phyloP scores from a whole-genome alignment of 2,888 invertebrate genomes.

The Macrophya annulata region DNA sequence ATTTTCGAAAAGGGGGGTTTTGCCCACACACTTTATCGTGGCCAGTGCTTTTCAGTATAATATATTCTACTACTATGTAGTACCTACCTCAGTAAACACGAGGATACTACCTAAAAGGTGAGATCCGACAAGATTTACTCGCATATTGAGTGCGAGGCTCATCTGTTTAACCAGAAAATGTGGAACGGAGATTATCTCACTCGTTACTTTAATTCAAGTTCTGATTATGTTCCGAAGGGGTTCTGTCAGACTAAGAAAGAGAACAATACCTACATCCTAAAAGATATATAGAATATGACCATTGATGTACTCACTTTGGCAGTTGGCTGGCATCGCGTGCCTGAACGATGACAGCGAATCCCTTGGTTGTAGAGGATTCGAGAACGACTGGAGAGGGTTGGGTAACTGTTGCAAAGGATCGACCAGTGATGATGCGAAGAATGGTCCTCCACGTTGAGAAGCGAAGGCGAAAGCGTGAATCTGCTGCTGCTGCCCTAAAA shows the following conservation, averaged over 20 bases:
- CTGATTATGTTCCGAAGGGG: not conserved
- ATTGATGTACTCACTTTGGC: constrained; percentile 89
- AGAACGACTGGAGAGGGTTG: constrained; percentile 76
- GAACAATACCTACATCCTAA: not conserved
- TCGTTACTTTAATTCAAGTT: not conserved
- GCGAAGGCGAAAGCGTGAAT: constrained; percentile 92
- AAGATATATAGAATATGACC: not conserved
- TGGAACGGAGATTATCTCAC: not conserved
- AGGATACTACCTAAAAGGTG: not conserved
- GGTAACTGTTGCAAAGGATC: constrained; percentile 77
- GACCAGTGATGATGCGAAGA: constrained; percentile 77
- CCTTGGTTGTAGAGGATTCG: constrained; percentile 85
- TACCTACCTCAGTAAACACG: not conserved
- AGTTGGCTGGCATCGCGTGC: constrained; percentile 94
- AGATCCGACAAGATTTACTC: not conserved
- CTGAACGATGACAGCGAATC: constrained; percentile 93
- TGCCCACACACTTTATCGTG: not conserved
- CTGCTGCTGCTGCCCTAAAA: constrained; percentile 97
- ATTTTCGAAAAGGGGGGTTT: constrained; percentile 33
- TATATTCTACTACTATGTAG: not conserved
- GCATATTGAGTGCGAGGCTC: not conserved
- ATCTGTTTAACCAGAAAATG: not conserved
- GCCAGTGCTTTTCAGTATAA: not conserved
- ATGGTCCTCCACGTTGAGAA: constrained; percentile 81
- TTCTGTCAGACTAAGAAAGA: not conserved